Evolutionary conservation across 2,113 vertebrate genomes (phyloP).

Genomic region (Smithornis capensis): DNA sequence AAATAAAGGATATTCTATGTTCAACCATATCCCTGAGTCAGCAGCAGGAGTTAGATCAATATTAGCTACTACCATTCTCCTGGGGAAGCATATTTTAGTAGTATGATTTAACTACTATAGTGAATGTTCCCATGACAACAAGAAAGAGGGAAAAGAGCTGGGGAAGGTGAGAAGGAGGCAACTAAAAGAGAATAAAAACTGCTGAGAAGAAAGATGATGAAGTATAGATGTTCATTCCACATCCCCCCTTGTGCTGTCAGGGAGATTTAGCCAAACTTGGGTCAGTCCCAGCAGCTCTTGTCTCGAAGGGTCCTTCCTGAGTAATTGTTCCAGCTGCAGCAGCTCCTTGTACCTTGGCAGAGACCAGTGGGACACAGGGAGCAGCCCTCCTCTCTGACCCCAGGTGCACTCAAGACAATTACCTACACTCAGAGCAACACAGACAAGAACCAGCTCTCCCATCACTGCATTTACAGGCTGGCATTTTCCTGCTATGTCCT

Average conservation of each 20-base stretch:
- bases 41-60: conserved; percentile 50
- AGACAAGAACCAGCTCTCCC: not conserved
- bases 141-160: not conserved
- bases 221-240: not conserved
- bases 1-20: not conserved
- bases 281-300: not conserved
- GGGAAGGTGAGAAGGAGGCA: not conserved
- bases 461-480: rapidly evolving
- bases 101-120: conserved; percentile 19
- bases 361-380: not conserved
- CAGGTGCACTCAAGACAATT: not conserved
- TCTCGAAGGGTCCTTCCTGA: not conserved
- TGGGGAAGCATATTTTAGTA: not conserved
- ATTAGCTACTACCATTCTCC: conserved; percentile 35
- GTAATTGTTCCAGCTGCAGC: not conserved
- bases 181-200: conserved; percentile 19
- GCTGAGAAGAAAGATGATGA: not conserved
- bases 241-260: not conserved
- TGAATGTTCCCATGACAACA: conserved; percentile 59
- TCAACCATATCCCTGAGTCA: conserved; percentile 20
- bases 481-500: not conserved
- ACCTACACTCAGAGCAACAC: not conserved
- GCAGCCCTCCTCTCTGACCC: not conserved
- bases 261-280: not conserved
- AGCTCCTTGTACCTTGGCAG: not conserved